These are phyloP conservation scores for Pomacea canaliculata DNA, from an alignment of 2,888 invertebrate genomes.

Conservation along the genomic window DNA sequence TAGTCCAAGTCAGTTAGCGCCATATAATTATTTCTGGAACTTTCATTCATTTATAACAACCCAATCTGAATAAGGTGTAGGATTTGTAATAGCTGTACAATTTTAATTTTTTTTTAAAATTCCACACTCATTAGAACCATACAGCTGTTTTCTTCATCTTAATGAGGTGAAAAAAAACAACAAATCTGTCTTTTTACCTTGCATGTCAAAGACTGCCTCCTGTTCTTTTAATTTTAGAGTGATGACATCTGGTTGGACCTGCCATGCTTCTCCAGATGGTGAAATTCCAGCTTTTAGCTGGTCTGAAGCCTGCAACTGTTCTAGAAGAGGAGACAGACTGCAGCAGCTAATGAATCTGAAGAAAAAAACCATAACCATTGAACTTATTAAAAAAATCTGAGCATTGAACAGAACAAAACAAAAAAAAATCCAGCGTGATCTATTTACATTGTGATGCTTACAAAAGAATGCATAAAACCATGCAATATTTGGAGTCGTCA, in stretches of 20 bases:
- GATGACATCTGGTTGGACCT: slow-evolving; percentile 31
- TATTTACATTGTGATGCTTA: not conserved
- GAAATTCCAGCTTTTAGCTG: slow-evolving; percentile 19
- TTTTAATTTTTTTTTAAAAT: no score
- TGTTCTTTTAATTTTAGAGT: slow-evolving; percentile 23
- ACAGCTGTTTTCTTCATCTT: no score
- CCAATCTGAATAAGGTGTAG: no score
- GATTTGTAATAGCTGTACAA: no score
- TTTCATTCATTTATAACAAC: no score
- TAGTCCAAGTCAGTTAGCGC: no score
- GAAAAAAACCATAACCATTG: not conserved
- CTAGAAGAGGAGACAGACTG: slow-evolving; percentile 47
- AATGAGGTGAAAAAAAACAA: no score
- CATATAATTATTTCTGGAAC: no score
- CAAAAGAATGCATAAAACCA: not conserved
- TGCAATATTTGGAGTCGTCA: not conserved
- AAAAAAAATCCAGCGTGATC: not conserved
- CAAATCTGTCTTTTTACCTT: not conserved
- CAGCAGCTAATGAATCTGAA: slow-evolving; percentile 54
- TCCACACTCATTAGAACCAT: no score
- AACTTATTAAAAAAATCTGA: no score
- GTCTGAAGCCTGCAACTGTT: slow-evolving; percentile 32
- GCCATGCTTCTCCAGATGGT: slow-evolving; percentile 24
- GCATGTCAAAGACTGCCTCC: slow-evolving; percentile 26
- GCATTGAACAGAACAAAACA: not conserved